phyloP scores from a whole-genome alignment of 2,797 vertebrate species.

The Borostomias antarcticus region DNA sequence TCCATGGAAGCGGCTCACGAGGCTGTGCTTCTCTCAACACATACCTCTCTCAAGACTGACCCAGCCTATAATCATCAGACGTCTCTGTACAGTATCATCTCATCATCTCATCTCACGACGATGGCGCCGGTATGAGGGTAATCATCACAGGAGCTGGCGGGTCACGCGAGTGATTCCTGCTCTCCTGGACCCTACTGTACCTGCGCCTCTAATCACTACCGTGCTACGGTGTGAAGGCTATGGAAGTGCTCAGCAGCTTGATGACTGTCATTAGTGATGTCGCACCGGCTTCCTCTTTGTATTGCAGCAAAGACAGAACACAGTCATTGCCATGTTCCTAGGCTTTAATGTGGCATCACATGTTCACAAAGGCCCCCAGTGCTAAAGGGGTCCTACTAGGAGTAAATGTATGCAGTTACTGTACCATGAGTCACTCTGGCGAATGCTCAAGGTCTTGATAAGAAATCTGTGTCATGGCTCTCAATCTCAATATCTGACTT shows the following conservation, averaged over 20 bases:
- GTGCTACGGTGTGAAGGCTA: constrained; percentile 18
- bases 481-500: background rate
- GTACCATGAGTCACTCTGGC: background rate
- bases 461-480: background rate
- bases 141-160: background rate
- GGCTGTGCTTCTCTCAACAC: too few species aligned
- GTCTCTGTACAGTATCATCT: background rate
- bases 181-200: constrained; percentile 32
- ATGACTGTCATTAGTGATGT: constrained; percentile 25
- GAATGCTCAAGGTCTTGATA: background rate
- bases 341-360: background rate
- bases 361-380: background rate
- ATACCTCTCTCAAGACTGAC: too few species aligned
- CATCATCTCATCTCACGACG: background rate
- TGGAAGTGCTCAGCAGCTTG: constrained; percentile 6
- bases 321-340: background rate
- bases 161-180: constrained; percentile 31
- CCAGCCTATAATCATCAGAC: background rate
- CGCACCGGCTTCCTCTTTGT: background rate
- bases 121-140: background rate
- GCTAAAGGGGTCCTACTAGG: background rate
- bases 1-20: too few species aligned
- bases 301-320: background rate
- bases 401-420: background rate
- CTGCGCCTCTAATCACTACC: constrained; percentile 32